These are phyloP conservation scores for Corythornis madagascariensis DNA, from an alignment of 2,113 vertebrate species.

Conservation along the genomic window DNA sequence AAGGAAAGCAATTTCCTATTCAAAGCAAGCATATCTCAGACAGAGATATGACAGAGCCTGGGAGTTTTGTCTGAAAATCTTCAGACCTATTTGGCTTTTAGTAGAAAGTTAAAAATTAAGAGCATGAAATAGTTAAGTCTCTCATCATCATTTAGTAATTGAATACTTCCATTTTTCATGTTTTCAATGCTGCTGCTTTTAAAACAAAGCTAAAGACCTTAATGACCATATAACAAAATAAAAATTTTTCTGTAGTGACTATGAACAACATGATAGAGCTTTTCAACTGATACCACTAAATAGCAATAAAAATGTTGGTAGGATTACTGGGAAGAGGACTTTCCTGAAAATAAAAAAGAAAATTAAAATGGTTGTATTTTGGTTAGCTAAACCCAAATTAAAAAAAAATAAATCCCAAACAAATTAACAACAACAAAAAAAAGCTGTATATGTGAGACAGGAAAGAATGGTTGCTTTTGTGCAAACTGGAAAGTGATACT, in stretches of 20 bases:
- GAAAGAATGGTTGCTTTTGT: background rate
- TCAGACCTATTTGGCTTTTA: background rate
- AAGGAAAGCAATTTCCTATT: background rate
- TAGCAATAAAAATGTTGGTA: background rate
- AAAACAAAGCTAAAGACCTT: background rate
- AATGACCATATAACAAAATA: background rate
- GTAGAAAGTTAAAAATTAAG: background rate
- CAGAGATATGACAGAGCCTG: background rate
- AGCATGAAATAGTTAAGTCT: background rate
- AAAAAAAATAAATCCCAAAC: background rate
- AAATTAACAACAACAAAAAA: background rate
- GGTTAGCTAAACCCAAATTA: background rate
- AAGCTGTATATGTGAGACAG: background rate
- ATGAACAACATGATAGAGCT: fast-evolving
- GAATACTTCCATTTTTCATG: background rate
- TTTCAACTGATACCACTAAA: background rate
- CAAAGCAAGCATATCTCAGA: background rate
- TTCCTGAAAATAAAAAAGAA: background rate
- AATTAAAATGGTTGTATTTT: fast-evolving
- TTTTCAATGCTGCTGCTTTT: background rate
- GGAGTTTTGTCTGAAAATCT: background rate
- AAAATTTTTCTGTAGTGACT: background rate
- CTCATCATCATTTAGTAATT: no score
- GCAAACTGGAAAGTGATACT: background rate
- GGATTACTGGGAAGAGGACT: background rate